Conservation (phyloP, 1,140 invertebrate species). For the Drosophila nasuta region DNA sequence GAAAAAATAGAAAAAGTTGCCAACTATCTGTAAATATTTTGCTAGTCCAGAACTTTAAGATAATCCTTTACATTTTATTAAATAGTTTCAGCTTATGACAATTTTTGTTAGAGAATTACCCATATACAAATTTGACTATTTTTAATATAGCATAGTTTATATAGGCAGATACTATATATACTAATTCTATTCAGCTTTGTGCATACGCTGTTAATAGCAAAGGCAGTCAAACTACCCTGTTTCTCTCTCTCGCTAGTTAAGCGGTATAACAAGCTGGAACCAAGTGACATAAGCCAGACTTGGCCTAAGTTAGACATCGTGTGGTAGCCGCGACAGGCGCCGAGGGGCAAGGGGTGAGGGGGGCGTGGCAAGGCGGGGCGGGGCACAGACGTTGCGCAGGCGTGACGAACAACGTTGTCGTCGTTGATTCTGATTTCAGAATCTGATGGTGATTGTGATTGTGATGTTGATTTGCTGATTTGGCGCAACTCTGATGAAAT, state of each 20-base stretch:
- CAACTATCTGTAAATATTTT: no score
- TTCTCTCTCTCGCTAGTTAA: not conserved
- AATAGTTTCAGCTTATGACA: no score
- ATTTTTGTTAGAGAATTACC: no score
- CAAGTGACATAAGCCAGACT: constrained; percentile 42
- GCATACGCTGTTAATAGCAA: no score
- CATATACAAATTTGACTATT: no score
- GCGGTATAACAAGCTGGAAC: constrained; percentile 16
- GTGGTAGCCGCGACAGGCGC: constrained; percentile 9
- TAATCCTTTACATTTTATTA: no score
- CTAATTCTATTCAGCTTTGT: no score
- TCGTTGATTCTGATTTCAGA: constrained; percentile 17
- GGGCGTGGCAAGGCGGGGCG: not conserved
- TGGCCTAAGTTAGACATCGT: constrained; percentile 2
- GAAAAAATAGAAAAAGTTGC: no score
- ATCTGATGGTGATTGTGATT: constrained; percentile 24
- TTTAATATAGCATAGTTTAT: no score
- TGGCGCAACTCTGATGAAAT: constrained; percentile 65
- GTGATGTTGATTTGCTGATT: constrained; percentile 54
- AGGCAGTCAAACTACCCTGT: not conserved
- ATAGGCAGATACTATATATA: no score
- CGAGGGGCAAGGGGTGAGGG: no score
- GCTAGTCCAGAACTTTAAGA: no score
- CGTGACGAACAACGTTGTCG: constrained; percentile 48
- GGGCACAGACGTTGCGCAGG: constrained; percentile 24